A percentile compares a stretch with the other conserved stretches of the same genome.
Evolutionary conservation across 2,888 invertebrate genomes (phyloP).

Genomic region (Pandemis corylana): DNA sequence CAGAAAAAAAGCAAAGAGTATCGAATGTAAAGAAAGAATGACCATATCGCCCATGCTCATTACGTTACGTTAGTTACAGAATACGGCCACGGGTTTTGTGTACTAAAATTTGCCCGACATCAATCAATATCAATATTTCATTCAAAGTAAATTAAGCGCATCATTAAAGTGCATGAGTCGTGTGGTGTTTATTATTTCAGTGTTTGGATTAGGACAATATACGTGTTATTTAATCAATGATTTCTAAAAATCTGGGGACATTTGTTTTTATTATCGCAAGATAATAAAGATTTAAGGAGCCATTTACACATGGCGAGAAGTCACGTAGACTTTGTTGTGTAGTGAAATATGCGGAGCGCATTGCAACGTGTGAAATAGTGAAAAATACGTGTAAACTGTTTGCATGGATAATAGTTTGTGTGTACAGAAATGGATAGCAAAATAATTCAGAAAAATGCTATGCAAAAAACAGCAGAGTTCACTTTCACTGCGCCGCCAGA

Average conservation of each 20-base stretch:
- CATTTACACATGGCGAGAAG: constrained; percentile 83
- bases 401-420: constrained; percentile 26
- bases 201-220: constrained; percentile 23
- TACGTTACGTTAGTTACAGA: constrained; percentile 40
- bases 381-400: constrained; percentile 36
- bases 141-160: constrained; percentile 26
- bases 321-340: constrained; percentile 74
- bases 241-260: constrained; percentile 40
- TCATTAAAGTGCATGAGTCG: constrained; percentile 24
- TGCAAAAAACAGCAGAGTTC: constrained; percentile 81
- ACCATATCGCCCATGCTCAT: constrained; percentile 9
- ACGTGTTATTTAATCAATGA: constrained; percentile 26
- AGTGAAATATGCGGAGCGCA: constrained; percentile 42
- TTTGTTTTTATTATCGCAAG: constrained; percentile 40
- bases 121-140: constrained; percentile 35
- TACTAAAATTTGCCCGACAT: constrained; percentile 41
- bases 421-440: constrained; percentile 73
- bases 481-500: constrained; percentile 85
- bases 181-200: constrained; percentile 20
- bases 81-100: constrained; percentile 40
- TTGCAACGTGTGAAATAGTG: constrained; percentile 40
- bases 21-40: constrained; percentile 22
- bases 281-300: constrained; percentile 62
- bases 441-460: constrained; percentile 82
- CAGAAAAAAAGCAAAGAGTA: constrained; percentile 28